Evolutionary conservation across 2,797 vertebrate genomes (phyloP).

Genomic region (Chanos chanos): DNA sequence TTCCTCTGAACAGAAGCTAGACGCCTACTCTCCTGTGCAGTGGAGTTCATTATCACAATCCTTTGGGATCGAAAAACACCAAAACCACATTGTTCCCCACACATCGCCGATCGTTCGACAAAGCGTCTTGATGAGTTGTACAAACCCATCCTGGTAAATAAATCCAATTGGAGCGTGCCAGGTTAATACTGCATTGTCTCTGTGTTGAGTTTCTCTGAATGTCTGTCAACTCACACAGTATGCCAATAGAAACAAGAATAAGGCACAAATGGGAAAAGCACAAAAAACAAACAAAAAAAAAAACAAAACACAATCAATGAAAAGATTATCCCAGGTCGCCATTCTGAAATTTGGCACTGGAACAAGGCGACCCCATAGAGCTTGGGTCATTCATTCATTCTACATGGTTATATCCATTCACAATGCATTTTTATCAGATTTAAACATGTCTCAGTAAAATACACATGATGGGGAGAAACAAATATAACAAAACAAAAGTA

Average conservation of each 20-base stretch:
- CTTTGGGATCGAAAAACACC: neutral
- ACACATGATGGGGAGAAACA: too few species aligned
- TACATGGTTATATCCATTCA: conserved; percentile 19
- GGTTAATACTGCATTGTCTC: conserved; percentile 59
- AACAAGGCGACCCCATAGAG: conserved; percentile 31
- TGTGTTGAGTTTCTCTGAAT: conserved; percentile 36
- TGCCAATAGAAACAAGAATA: conserved; percentile 65
- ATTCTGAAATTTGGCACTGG: conserved; percentile 64
- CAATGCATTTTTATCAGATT: conserved; percentile 45
- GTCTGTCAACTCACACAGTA: conserved; percentile 49
- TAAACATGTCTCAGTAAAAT: too few species aligned
- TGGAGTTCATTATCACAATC: neutral
- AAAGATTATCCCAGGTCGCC: conserved; percentile 23
- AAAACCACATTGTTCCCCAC: neutral
- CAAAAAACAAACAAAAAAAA: conserved; percentile 11
- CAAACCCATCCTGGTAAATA: conserved; percentile 24
- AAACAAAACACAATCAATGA: conserved; percentile 28
- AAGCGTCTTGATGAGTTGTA: conserved; percentile 6
- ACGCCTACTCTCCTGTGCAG: neutral
- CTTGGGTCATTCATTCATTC: neutral
- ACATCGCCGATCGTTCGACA: conserved; percentile 1
- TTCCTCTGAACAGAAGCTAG: neutral
- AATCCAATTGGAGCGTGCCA: conserved; percentile 36
- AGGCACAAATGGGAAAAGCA: conserved; percentile 72
- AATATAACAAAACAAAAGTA: conserved; percentile 25